Conservation (phyloP, 2,797 vertebrate species). For the Poeciliopsis turneri region DNA sequence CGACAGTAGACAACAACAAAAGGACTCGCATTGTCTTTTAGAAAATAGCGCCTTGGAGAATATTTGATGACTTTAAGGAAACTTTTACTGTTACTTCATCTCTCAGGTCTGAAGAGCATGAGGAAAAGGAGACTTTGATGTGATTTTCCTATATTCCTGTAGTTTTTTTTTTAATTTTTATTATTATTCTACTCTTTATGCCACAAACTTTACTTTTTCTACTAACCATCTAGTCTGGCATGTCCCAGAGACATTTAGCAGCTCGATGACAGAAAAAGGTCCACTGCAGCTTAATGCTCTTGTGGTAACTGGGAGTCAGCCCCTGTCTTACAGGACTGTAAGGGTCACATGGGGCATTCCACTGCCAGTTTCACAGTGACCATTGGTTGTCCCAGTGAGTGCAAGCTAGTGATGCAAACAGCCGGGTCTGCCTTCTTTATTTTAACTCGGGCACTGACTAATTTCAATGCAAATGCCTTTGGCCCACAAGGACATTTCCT, state of each 20-base stretch:
- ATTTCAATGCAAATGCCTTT: background rate
- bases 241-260: background rate
- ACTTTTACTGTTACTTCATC: background rate
- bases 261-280: background rate
- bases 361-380: background rate
- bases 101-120: background rate
- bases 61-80: constrained; percentile 27
- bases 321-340: background rate
- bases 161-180: background rate
- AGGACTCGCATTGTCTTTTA: constrained; percentile 37
- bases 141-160: background rate
- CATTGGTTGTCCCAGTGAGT: background rate
- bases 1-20: constrained; percentile 36
- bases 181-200: background rate
- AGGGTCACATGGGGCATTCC: background rate
- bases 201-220: background rate
- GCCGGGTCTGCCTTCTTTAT: background rate
- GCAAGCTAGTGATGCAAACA: background rate
- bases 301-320: background rate
- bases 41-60: constrained; percentile 2
- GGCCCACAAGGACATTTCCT: background rate
- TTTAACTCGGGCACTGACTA: background rate
- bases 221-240: background rate
- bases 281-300: background rate
- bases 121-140: background rate